Evolutionary conservation across 2,113 vertebrate genomes (phyloP).

Genomic region (Pao palembangensis): DNA sequence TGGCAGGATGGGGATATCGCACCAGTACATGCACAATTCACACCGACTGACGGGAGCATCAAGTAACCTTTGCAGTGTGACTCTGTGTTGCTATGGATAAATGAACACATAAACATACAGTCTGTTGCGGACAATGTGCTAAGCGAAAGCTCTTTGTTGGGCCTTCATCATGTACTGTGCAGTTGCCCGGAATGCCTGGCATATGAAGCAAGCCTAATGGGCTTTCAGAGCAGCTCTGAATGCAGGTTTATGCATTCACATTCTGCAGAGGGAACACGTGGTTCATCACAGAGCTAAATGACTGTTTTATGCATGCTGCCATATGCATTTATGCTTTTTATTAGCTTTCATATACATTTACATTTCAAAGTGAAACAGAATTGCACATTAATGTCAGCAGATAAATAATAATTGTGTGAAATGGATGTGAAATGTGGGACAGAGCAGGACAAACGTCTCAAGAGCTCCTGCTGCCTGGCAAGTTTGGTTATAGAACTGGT

Average conservation of each 20-base stretch:
- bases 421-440: conserved; percentile 16
- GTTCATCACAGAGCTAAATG: conserved; percentile 22
- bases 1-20: too few species aligned
- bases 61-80: conserved; percentile 36
- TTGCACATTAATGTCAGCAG: conserved; percentile 15
- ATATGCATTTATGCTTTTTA: background rate
- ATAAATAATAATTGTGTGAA: conserved; percentile 27
- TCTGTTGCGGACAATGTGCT: conserved; percentile 38
- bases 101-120: conserved; percentile 18
- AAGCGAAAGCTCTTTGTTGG: conserved; percentile 65
- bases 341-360: background rate
- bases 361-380: conserved; percentile 16
- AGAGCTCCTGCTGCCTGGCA: conserved; percentile 49
- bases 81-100: conserved; percentile 32
- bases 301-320: background rate
- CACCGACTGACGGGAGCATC: conserved; percentile 30
- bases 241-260: conserved; percentile 37
- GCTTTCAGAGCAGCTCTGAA: conserved; percentile 51
- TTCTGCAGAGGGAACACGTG: conserved; percentile 50
- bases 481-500: conserved; percentile 41
- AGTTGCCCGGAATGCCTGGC: conserved; percentile 63
- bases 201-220: conserved; percentile 71
- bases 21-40: conserved; percentile 4
- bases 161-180: conserved; percentile 51
- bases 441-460: conserved; percentile 19